A percentile compares a stretch with the other conserved stretches of the same genome.
These are phyloP conservation scores for Tolmerus cingulatus DNA, from an alignment of 2,888 invertebrate species.

Conservation along the genomic window DNA sequence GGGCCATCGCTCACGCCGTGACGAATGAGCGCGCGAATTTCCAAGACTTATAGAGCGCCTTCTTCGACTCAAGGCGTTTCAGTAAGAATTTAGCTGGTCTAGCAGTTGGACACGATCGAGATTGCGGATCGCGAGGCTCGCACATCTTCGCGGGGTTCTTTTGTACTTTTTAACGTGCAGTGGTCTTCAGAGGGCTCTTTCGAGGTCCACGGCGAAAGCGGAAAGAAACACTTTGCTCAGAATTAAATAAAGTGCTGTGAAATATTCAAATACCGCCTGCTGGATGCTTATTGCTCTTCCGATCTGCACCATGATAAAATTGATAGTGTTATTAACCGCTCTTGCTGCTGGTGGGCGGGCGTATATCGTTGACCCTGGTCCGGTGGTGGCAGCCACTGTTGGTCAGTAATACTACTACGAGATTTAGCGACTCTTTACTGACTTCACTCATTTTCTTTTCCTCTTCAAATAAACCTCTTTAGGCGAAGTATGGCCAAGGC, in stretches of 20 bases:
- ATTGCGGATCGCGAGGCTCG: background rate
- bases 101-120: background rate
- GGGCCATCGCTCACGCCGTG: background rate
- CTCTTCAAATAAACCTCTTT: background rate
- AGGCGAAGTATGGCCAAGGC: slow-evolving; percentile 77
- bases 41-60: background rate
- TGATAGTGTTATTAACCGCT: background rate
- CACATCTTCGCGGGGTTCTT: background rate
- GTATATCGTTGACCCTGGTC: slow-evolving; percentile 60
- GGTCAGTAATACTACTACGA: slow-evolving; percentile 47
- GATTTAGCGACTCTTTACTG: background rate
- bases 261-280: background rate
- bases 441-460: background rate
- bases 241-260: background rate
- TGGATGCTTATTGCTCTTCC: background rate
- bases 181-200: background rate
- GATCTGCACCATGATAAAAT: background rate
- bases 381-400: slow-evolving; percentile 51
- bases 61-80: background rate
- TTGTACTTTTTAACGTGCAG: background rate
- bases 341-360: background rate
- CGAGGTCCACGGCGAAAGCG: background rate
- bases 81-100: slow-evolving; percentile 27
- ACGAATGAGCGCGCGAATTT: background rate
- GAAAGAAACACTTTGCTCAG: background rate